These are phyloP conservation scores for Boloria selene DNA, from an alignment of 2,888 invertebrate genomes.

Conservation along the genomic window DNA sequence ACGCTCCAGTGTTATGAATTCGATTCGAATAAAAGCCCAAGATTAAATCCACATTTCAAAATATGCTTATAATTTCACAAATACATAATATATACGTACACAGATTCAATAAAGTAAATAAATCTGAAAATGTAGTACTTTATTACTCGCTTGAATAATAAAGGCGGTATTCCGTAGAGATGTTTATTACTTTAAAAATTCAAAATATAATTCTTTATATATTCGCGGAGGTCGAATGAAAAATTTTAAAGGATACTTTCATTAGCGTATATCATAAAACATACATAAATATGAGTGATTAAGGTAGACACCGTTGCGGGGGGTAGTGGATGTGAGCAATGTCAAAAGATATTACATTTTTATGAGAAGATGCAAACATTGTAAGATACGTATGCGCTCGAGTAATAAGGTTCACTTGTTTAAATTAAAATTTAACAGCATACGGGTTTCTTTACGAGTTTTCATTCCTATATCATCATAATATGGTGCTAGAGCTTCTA, in stretches of 20 bases:
- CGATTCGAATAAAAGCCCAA: slow-evolving; percentile 60
- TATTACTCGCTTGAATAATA: slow-evolving; percentile 39
- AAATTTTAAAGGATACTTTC: slow-evolving; percentile 60
- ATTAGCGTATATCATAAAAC: slow-evolving; percentile 69
- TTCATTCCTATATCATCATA: slow-evolving; percentile 27
- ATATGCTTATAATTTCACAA: background rate
- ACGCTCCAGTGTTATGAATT: slow-evolving; percentile 71
- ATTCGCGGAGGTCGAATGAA: slow-evolving; percentile 52
- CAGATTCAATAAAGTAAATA: slow-evolving; percentile 7
- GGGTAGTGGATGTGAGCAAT: slow-evolving; percentile 51
- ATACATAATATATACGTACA: background rate
- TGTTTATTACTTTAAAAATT: slow-evolving; percentile 49
- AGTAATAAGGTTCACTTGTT: slow-evolving; percentile 59
- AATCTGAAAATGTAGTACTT: slow-evolving; percentile 34
- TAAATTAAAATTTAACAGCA: slow-evolving; percentile 61
- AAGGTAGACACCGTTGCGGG: slow-evolving; percentile 68
- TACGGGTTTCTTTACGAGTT: slow-evolving; percentile 57
- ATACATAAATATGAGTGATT: slow-evolving; percentile 75
- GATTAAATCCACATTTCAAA: slow-evolving; percentile 15
- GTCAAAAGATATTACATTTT: slow-evolving; percentile 62
- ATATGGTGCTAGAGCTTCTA: slow-evolving; percentile 9
- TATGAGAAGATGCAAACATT: slow-evolving; percentile 67
- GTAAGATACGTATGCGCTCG: slow-evolving; percentile 54
- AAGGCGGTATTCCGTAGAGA: slow-evolving; percentile 40
- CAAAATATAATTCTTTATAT: slow-evolving; percentile 50